A percentile compares a stretch with the other conserved stretches of the same genome.
phyloP scores from a whole-genome alignment of 2,113 vertebrate species.

The Mirza zaza region DNA sequence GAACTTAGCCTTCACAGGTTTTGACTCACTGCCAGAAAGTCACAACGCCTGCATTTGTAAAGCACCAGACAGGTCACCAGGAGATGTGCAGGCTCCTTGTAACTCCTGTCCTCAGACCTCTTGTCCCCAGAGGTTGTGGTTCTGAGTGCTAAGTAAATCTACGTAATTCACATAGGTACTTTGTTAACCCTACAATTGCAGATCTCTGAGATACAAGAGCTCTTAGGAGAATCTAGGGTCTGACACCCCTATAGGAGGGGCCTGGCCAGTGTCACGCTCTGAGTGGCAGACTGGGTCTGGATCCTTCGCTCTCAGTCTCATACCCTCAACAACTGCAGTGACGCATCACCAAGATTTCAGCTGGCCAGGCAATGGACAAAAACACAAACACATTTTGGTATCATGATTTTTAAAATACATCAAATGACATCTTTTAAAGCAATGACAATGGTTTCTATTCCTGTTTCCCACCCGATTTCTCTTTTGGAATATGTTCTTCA shows the following conservation, averaged over 20 bases:
- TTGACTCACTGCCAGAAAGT: background rate
- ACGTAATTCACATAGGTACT: background rate
- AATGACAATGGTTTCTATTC: background rate
- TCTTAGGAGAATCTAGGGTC: background rate
- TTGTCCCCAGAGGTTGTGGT: background rate
- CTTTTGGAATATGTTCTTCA: constrained; percentile 54
- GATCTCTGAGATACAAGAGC: background rate
- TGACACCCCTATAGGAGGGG: background rate
- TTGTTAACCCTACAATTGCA: background rate
- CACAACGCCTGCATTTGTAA: background rate
- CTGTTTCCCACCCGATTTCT: constrained; percentile 51
- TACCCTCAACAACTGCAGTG: background rate
- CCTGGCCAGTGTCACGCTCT: background rate
- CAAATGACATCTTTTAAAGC: constrained; percentile 17
- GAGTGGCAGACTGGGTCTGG: background rate
- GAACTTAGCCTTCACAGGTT: background rate
- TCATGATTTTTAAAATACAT: background rate
- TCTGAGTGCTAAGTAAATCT: background rate
- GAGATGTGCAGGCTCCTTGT: background rate
- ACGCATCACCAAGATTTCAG: background rate
- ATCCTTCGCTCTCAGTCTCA: background rate
- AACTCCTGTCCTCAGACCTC: background rate
- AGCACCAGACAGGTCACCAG: background rate
- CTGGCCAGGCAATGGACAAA: background rate
- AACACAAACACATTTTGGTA: background rate